phyloP scores from a whole-genome alignment of 2,113 vertebrate genomes.

The Gopherus flavomarginatus region DNA sequence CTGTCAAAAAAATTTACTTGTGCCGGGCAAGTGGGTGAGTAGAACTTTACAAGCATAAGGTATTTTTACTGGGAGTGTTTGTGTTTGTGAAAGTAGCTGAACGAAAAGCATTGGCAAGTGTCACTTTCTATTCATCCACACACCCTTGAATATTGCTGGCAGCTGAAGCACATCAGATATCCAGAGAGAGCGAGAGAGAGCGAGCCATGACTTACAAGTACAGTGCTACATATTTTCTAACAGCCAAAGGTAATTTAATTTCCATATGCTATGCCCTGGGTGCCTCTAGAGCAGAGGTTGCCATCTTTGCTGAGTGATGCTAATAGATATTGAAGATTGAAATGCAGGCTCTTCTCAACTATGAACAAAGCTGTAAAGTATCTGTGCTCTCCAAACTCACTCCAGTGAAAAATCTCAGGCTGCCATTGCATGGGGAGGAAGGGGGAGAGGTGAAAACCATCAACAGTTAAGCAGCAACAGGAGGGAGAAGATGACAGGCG shows the following conservation, averaged over 20 bases:
- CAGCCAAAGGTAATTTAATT: background rate
- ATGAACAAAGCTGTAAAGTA: background rate
- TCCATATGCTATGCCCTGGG: background rate
- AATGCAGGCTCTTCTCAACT: background rate
- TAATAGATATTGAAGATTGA: background rate
- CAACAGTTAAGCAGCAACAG: background rate
- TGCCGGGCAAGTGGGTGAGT: fast-evolving
- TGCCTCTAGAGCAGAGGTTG: background rate
- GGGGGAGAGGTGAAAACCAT: background rate
- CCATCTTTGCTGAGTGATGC: background rate
- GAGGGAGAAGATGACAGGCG: background rate
- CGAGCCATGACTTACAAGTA: fast-evolving
- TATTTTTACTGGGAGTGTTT: background rate
- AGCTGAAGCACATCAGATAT: fast-evolving
- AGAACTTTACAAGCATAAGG: background rate
- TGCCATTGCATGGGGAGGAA: background rate
- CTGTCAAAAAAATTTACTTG: background rate
- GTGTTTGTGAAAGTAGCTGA: fast-evolving
- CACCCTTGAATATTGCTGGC: background rate
- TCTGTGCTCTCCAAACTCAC: background rate
- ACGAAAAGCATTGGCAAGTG: background rate
- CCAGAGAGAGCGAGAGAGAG: fast-evolving
- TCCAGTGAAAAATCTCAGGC: background rate
- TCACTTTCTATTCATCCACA: background rate
- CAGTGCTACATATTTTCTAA: background rate